Evolutionary conservation across 2,888 invertebrate genomes (phyloP), one percentile per base, ranked within the genome.

Genomic region (Cosmia trapezina): DNA sequence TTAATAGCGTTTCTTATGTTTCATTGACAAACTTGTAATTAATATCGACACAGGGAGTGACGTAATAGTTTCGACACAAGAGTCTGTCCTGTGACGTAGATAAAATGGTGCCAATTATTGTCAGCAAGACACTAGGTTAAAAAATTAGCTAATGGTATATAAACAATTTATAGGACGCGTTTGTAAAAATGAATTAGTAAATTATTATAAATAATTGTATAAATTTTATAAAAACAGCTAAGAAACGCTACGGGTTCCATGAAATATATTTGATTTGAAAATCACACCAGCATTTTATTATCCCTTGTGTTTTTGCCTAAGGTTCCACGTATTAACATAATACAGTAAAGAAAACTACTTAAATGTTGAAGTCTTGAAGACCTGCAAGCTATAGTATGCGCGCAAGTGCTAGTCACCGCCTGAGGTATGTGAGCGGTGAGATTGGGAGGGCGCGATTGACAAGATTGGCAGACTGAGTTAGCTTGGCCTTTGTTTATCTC

Each of bases 211-310:
- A 89, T 91, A 92, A 93, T 93, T 94, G 93, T 94, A 93, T 93
- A 94, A 91, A 93, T 93, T 94, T 94, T 94, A 93, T 95, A 94
- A 93, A 94, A 93, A 91, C 94, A 94, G 93, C 94, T 94, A 94
- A 95, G 95, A 96, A 96, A 96, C 95, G 95, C 96, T 96, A 96
- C 96, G 96, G 96, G 96, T 96, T 95, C 94, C 92, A 93, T 92
- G 93, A 95, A 96, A 95, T 95, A 96, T 95, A 96, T 93, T 93
- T 93, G 93, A 94, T 93, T 93, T 91, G 89, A 95, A 95, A 95
- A 93, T 90, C 88, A 87, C 68, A 66, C 51, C 68, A 79, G 90
- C 74, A 85, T 91, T 92, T 92, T 90, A 83, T 86, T 88, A 6
- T 62, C 5, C 75, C 64, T 65, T 54, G 43, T 37, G 56, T 19